Base-by-base conservation (phyloP, 2,113 vertebrate species). In the Cygnus atratus region DNA sequence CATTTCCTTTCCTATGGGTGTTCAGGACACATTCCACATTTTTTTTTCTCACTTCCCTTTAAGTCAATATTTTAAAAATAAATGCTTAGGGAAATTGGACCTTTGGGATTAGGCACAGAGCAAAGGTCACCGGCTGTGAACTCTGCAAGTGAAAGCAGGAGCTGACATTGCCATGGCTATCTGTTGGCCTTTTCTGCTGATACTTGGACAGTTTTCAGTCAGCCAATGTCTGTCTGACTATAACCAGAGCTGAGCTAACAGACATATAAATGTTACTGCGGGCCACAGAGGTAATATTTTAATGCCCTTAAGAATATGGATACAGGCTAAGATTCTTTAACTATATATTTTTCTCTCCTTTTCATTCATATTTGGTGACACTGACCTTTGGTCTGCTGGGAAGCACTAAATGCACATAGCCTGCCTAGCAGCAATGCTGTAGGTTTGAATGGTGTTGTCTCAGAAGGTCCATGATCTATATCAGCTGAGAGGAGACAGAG, bases 1-100 rank as follows among this genome's bases (percentile, higher is more conserved):
- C 3, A 16, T 74, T 93, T 67, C 5, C n/a, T 57, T 93, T 84
- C 52, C 24, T 89, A 11, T 17, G 48, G 13, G 21, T 81, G 28
- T 82, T 74, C 46, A 91, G 37, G 52, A 71, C 57, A 62, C 6
- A 54, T 73, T 85, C 79, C 63, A 50, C 37, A 44, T 65, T 50
- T 2, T 29, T 66, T 41, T 88, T 81, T 55, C n/a, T n/a, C n/a
- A n/a, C 43, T 72, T 77, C 31, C 25, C 19, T 71, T 67, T 57
- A 91, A 72, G 46, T 68, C 52, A 84, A 57, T 90, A 74, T 88
- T 88, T 91, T 52, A 61, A 93, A 89, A 91, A 63, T 12, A 84
- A 87, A 75, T 85, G 29, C 24, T 89, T 72, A 20, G 19, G 33
- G 46, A 92, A 92, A 89, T 54, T 22, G 11, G 57, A 57, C 77